Base-by-base conservation (phyloP, 2,113 vertebrate species). In the Serinus canaria region DNA sequence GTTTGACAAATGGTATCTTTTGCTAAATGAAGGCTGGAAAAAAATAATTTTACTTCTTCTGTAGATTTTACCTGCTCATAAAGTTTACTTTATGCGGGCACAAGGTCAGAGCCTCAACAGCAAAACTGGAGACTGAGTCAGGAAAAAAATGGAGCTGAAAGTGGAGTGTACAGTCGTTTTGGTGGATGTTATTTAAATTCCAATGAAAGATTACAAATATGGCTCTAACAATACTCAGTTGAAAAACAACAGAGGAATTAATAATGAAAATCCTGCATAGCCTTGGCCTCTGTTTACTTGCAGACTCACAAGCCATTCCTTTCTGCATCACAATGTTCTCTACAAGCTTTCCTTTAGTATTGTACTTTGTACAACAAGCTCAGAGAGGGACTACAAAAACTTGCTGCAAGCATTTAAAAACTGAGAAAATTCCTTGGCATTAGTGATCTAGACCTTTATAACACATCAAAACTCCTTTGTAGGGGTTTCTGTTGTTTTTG, bases 381-480 rank as follows among this genome's bases (percentile, higher is more conserved):
- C 62, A 73, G 50, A 87, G 21, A 73, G 9, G 8, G 13, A 76
- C 25, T 41, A 47, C 8, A 77, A 79, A 85, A 90, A 66, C 28
- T 64, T 67, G 37, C 50, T 66, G 55, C 50, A 80, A 88, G 84
- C 68, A 52, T 70, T 88, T 74, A 14, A 92, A 95, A 88, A 62
- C 30, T 6, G 37, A 50, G 27, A 70, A 53, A 46, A 59, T 67
- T 52, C 78, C 55, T 58, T 80, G 33, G 50, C 14, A 1, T 63
- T 66, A 66, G 52, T 52, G 27, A 77, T 83, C 62, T 1, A 70
- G 39, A 55, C 13, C 44, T 88, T 80, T 31, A 53, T 6, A 83
- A 88, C 30, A 66, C 1, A 0, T n/a, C 53, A 69, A 70, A 87
- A 68, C 24, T 58, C 25, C 60, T 86, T 83, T 39, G 18, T 66